Evolutionary conservation across 2,113 vertebrate genomes (phyloP).

Genomic region (Brachyistius frenatus): DNA sequence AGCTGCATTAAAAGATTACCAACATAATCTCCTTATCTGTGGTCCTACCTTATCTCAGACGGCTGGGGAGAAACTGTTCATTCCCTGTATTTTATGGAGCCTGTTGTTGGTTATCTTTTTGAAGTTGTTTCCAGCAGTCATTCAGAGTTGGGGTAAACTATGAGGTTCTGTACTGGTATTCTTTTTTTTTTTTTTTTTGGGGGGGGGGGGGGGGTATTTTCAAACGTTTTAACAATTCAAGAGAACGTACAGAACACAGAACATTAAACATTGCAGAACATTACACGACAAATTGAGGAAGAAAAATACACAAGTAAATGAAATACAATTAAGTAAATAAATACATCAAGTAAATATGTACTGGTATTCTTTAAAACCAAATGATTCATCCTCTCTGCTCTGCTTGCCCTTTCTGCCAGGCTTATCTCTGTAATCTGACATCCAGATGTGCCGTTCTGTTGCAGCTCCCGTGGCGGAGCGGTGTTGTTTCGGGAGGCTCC

Average conservation of each 20-base stretch:
- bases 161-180: slow-evolving; percentile 38
- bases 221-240: too few relatives aligned
- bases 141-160: slow-evolving; percentile 38
- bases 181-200: too few relatives aligned
- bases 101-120: slow-evolving; percentile 67
- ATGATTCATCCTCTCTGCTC: slow-evolving; percentile 67
- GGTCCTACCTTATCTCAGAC: slow-evolving; percentile 58
- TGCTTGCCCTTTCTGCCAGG: slow-evolving; percentile 62
- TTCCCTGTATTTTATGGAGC: slow-evolving; percentile 61
- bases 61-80: slow-evolving; percentile 34
- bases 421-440: slow-evolving; percentile 71
- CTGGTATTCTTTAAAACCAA: slow-evolving; percentile 56
- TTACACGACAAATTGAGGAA: too few relatives aligned
- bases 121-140: slow-evolving; percentile 65
- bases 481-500: slow-evolving; percentile 55
- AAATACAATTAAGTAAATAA: too few relatives aligned
- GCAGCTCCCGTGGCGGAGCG: slow-evolving; percentile 53
- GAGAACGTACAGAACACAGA: too few relatives aligned
- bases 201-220: too few relatives aligned
- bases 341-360: background rate
- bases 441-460: slow-evolving; percentile 73
- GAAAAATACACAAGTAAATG: too few relatives aligned
- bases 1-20: slow-evolving; percentile 63
- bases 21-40: slow-evolving; percentile 62
- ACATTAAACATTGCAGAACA: too few relatives aligned